phyloP scores from a whole-genome alignment of 2,113 vertebrate species.

The Hydrochoerus hydrochaeris region DNA sequence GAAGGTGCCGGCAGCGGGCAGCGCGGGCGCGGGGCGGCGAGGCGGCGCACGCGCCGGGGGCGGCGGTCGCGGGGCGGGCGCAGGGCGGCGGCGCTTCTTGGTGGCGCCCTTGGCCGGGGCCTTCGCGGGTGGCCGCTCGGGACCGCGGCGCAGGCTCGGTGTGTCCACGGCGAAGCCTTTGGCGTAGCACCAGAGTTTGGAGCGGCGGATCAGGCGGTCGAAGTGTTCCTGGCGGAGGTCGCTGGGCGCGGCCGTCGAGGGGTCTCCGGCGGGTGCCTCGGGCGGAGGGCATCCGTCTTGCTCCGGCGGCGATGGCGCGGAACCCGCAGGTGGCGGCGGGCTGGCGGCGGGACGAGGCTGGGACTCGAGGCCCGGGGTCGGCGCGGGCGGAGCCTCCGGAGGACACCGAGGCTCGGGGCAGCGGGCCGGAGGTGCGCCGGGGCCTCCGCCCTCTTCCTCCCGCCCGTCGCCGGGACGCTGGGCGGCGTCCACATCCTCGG shows the following conservation, averaged over 20 bases:
- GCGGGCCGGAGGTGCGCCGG: conserved; percentile 76
- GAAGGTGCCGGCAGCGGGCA: conserved; percentile 85
- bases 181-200: conserved; percentile 89
- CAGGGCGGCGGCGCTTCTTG: conserved; percentile 80
- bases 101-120: conserved; percentile 69
- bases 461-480: conserved; percentile 46
- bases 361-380: conserved; percentile 1
- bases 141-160: conserved; percentile 81
- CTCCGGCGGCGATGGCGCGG: neutral
- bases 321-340: conserved; percentile 67
- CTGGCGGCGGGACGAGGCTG: conserved; percentile 69
- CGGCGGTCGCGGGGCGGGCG: conserved; percentile 71
- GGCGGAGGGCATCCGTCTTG: neutral
- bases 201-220: conserved; percentile 86
- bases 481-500: conserved; percentile 77
- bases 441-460: conserved; percentile 85
- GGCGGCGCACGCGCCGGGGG: conserved; percentile 78
- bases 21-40: conserved; percentile 70
- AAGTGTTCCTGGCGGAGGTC: conserved; percentile 85
- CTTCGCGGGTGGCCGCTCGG: conserved; percentile 54
- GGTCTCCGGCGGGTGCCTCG: conserved; percentile 31
- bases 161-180: conserved; percentile 87
- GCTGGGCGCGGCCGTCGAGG: conserved; percentile 58
- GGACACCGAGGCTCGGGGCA: conserved; percentile 62
- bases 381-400: conserved; percentile 59